phyloP scores from a whole-genome alignment of 1,140 invertebrate species.

The Macrobrachium nipponense region DNA sequence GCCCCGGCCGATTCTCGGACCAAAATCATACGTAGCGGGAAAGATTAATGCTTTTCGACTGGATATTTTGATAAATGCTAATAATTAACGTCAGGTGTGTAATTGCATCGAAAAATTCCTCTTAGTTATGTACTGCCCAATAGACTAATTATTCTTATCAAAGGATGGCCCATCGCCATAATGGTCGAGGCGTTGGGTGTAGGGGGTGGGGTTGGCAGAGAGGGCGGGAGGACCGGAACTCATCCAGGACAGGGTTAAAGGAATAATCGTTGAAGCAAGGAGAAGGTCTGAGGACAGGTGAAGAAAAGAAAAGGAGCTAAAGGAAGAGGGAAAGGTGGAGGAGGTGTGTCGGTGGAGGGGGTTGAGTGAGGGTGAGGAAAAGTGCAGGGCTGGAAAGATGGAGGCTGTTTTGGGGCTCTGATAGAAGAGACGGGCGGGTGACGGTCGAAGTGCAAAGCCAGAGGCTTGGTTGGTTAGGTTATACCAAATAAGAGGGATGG shows the following conservation, averaged over 20 bases:
- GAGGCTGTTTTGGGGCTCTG: no score
- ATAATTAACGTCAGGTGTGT: constrained; percentile 55
- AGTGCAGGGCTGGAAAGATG: no score
- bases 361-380: not conserved
- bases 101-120: constrained; percentile 47
- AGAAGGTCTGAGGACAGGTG: not conserved
- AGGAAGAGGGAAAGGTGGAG: not conserved
- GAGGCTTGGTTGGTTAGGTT: no score
- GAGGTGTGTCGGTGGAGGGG: not conserved
- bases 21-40: constrained; percentile 53
- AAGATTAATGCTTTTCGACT: constrained; percentile 50
- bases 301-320: not conserved
- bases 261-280: not conserved
- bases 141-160: constrained; percentile 47
- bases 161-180: constrained; percentile 12
- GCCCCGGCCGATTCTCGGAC: constrained; percentile 32
- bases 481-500: no score
- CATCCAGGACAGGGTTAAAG: not conserved
- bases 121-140: constrained; percentile 49
- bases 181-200: constrained; percentile 5
- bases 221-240: constrained; percentile 4
- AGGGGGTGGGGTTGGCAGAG: not conserved
- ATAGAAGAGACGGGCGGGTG: no score
- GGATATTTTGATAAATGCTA: constrained; percentile 52
- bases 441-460: no score